Evolutionary conservation across 2,888 invertebrate species (phyloP), one percentile per base, ranked within the genome.

Genomic region (Clitarchus hookeri): DNA sequence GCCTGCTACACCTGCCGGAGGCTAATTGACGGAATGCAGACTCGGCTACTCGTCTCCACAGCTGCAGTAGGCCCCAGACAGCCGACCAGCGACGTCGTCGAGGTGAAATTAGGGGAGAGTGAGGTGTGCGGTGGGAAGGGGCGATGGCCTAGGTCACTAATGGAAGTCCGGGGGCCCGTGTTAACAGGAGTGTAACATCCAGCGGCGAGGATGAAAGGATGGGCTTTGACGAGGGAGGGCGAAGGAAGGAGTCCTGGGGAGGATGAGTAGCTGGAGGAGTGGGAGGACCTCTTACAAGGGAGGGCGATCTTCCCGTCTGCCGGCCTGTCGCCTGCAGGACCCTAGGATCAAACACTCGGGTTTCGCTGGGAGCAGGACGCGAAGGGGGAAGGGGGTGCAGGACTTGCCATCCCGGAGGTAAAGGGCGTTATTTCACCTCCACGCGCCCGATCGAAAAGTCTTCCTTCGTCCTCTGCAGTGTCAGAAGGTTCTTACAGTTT

Each of bases 141-240:
- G 82, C 36, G 26, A 23, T 12, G n/a, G 27, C 82, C 23, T 16
- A 82, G 82, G 27, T 36, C 27, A 27, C 27, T 82, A 82, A 82
- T 82, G 44, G 82, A 82, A 36, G 65, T 65, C 65, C 65, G 8
- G 65, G 65, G 65, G 11, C 65, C 65, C 65, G 65, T 65, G 65
- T 65, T 65, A 65, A 65, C 65, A 65, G 65, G n/a, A 65, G 65
- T 65, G 65, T n/a, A n/a, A 65, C 65, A 65, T 65, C 65, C 65
- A 65, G 65, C n/a, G 65, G 23, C 65, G 65, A 25, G 83, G 65
- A n/a, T 23, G 36, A 44, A 25, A 25, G 44, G 36, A 25, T 12
- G 3, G 25, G 80, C 25, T n/a, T 36, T 8, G n/a, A 9, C 44
- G 4, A 25, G 36, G 16, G 36, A 25, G 83, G 3, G 11, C 11